Evolutionary conservation across 1,140 invertebrate genomes (phyloP), one percentile per base, ranked within the genome.

Genomic region (Drosophila varians): DNA sequence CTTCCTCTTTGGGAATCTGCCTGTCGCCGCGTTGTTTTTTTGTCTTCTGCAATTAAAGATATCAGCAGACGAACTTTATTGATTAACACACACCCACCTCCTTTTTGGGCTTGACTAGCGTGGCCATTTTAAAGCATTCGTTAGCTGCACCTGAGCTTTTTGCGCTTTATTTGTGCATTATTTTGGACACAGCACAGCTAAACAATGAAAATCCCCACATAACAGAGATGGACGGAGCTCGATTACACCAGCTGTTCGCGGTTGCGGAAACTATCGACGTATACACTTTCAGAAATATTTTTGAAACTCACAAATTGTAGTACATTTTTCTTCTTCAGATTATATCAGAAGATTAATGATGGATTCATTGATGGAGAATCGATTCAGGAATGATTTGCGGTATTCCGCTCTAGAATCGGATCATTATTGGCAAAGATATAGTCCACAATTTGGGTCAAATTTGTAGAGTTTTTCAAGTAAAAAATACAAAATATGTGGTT

Each of bases 31-130:
- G 47, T 12, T 69, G 16, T 40, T 58, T 82, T 58, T 69, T 88
- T 11, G 76, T 36, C 71, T 86, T 90, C 88, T 90, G 31, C n/a
- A 51, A 64, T 19, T 25, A n/a, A n/a, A n/a, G n/a, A n/a, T n/a
- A n/a, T n/a, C n/a, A n/a, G n/a, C n/a, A n/a, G n/a, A 3, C 6
- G 4, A 21, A 9, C 12, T 38, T 28, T 3, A 1, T 11, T 42
- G 9, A 9, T 4, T 42, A 7, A 9, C 5, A 16, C 5, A 16
- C 21, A 58, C 60, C 54, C 56, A 90, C 83, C 48, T 56, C 53
- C 43, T 78, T 90, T 47, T 90, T 90, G 16, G 88, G 79, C 60
- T 90, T 90, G 11, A 68, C 79, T 34, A 90, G 65, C n/a, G 88
- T 90, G 8, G 88, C 88, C 88, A 90, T 90, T 31, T 31, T 11